Conservation (phyloP, 1,140 invertebrate species). For the Wasmannia auropunctata region DNA sequence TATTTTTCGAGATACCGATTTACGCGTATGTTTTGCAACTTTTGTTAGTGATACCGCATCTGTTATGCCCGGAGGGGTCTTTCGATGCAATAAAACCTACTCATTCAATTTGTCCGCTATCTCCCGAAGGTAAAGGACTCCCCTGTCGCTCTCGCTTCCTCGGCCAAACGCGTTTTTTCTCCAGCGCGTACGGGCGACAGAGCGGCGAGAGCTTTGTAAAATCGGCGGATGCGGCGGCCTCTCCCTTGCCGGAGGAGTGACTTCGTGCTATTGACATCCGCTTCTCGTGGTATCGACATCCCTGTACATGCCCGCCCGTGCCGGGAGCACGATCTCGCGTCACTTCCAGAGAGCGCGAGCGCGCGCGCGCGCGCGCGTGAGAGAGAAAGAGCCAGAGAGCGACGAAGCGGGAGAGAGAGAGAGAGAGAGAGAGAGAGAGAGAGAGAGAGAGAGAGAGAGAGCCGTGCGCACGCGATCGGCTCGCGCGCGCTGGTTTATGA, state of each 20-base stretch:
- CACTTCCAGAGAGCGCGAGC: conserved; percentile 75
- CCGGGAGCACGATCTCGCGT: conserved; percentile 77
- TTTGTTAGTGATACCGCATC: not conserved
- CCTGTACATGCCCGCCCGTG: conserved; percentile 77
- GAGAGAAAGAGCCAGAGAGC: conserved; percentile 7
- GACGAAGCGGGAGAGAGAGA: not conserved
- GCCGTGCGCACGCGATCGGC: conserved; percentile 6
- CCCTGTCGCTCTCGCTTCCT: conserved; percentile 25
- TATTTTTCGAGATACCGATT: not conserved
- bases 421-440: conserved; percentile 22
- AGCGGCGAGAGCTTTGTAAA: conserved; percentile 69
- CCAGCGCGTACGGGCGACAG: conserved; percentile 44
- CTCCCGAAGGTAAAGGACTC: not conserved
- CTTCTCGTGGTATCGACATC: conserved; percentile 83
- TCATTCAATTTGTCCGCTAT: not conserved
- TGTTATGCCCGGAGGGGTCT: not conserved
- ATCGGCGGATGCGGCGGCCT: conserved; percentile 60
- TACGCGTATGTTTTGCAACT: not conserved
- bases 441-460: too few relatives aligned
- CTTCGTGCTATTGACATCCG: conserved; percentile 83
- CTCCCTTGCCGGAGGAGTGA: conserved; percentile 74
- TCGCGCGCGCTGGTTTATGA: conserved; percentile 56
- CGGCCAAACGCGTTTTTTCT: conserved; percentile 44
- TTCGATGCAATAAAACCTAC: conserved; percentile 13
- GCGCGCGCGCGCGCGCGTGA: too few relatives aligned